Evolutionary conservation across 2,113 vertebrate species (phyloP).

Genomic region (Alethe castanea): DNA sequence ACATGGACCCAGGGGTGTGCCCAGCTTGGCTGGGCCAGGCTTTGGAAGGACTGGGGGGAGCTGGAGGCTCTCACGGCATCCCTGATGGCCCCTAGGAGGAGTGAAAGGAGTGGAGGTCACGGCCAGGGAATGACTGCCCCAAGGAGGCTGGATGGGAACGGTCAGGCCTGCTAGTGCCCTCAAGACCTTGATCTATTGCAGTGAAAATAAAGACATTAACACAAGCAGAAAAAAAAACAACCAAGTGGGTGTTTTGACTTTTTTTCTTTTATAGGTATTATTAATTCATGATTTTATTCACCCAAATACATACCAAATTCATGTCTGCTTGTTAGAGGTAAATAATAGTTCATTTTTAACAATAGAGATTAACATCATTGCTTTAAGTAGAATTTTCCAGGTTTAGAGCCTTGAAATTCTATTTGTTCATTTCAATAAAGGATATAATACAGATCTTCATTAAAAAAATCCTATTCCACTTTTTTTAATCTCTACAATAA

Average conservation of each 20-base stretch:
- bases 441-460: background rate
- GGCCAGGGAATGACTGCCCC: fast-evolving
- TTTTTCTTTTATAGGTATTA: background rate
- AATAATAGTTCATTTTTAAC: background rate
- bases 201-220: background rate
- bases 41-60: background rate
- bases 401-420: background rate
- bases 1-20: too few relatives aligned
- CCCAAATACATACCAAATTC: background rate
- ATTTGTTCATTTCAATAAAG: background rate
- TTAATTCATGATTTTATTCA: background rate
- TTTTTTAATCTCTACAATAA: background rate
- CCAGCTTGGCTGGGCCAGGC: background rate
- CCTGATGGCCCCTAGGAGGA: fast-evolving
- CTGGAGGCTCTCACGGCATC: fast-evolving
- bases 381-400: background rate
- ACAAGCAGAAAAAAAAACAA: background rate
- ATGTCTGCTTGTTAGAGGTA: background rate
- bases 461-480: background rate
- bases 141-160: fast-evolving
- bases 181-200: background rate
- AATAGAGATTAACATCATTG: background rate
- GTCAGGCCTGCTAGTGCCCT: background rate
- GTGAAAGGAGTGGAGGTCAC: background rate
- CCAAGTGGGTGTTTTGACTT: background rate